These are phyloP conservation scores for Alauda arvensis DNA, from an alignment of 2,797 vertebrate genomes.

Conservation along the genomic window DNA sequence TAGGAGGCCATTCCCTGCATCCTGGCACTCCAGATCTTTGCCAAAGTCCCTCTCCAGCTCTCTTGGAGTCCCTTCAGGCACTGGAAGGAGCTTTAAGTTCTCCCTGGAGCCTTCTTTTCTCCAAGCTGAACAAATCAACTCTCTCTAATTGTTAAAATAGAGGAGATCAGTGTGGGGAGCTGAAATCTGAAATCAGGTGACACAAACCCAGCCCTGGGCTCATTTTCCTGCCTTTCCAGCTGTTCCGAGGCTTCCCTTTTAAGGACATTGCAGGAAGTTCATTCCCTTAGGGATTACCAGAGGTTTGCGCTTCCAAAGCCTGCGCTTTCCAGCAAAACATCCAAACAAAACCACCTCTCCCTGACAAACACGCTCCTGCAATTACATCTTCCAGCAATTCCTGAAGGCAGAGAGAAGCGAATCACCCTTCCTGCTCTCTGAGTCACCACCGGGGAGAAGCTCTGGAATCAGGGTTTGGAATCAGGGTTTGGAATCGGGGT, in stretches of 20 bases:
- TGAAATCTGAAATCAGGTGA: background rate
- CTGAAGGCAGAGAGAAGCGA: background rate
- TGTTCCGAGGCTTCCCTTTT: background rate
- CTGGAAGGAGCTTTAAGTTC: background rate
- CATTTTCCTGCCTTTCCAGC: background rate
- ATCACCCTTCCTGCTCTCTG: background rate
- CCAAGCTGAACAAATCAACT: background rate
- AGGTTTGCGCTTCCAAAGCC: background rate
- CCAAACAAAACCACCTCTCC: slow-evolving; percentile 6
- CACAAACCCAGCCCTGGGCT: background rate
- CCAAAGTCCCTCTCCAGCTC: background rate
- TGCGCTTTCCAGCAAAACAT: background rate
- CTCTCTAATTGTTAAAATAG: background rate
- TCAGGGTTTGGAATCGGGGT: background rate
- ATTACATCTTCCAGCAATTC: background rate
- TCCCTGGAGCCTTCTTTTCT: background rate
- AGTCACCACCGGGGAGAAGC: background rate
- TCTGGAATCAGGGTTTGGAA: background rate
- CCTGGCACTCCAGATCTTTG: background rate
- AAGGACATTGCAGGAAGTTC: background rate
- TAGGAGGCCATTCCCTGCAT: background rate
- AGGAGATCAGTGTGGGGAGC: background rate
- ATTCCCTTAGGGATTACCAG: background rate
- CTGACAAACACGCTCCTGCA: background rate
- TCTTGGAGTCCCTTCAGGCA: background rate